phyloP scores from a whole-genome alignment of 2,888 invertebrate genomes.

The Schrankia costaestrigalis region DNA sequence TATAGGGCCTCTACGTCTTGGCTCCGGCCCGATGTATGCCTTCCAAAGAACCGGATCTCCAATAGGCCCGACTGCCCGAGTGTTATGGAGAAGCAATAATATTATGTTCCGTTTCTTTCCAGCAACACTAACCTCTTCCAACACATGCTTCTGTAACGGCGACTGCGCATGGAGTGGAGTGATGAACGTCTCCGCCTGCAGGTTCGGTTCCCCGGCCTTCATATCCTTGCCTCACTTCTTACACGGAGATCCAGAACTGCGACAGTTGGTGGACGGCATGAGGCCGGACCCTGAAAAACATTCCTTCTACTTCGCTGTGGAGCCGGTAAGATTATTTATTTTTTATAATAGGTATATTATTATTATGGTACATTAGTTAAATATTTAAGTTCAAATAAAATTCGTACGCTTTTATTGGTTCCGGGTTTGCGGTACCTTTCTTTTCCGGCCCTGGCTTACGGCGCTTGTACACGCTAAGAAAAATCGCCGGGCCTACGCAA shows the following conservation, averaged over 20 bases:
- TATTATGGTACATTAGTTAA: neutral
- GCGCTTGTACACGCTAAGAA: too few species aligned
- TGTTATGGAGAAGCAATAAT: too few species aligned
- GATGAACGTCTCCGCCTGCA: constrained; percentile 88
- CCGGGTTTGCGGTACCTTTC: too few species aligned
- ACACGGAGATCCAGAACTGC: constrained; percentile 85
- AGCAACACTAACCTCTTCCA: constrained; percentile 82
- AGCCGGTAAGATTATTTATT: constrained; percentile 81
- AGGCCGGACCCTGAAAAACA: constrained; percentile 84
- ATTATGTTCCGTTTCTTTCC: too few species aligned
- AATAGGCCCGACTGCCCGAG: too few species aligned
- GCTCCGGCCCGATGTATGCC: too few species aligned
- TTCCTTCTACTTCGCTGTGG: constrained; percentile 87
- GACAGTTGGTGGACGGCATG: constrained; percentile 84
- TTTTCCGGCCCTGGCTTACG: too few species aligned
- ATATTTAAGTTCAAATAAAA: neutral
- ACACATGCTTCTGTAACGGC: constrained; percentile 87
- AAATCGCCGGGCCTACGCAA: too few species aligned
- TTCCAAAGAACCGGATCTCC: too few species aligned
- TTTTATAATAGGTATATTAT: neutral
- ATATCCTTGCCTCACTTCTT: constrained; percentile 92
- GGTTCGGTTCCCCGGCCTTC: constrained; percentile 90
- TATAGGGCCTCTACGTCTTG: too few species aligned
- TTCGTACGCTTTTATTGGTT: too few species aligned
- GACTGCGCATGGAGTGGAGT: constrained; percentile 87